phyloP scores from a whole-genome alignment of 2,113 vertebrate species.

The Rhynchopsitta pachyrhyncha region DNA sequence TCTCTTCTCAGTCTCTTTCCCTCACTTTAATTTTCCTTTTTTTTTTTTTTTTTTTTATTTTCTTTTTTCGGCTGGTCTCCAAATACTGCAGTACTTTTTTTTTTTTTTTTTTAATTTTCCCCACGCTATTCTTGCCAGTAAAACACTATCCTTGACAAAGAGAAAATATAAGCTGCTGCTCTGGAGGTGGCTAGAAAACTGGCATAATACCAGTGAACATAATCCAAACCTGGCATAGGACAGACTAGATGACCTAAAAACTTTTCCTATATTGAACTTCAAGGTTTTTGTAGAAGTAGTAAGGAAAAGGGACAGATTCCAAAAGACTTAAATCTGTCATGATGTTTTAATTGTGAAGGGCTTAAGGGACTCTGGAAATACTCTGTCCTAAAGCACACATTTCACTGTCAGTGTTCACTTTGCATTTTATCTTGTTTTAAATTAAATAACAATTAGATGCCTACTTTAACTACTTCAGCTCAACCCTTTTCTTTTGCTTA shows the following conservation, averaged over 20 bases:
- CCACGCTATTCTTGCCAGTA: not conserved
- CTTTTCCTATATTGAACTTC: not conserved
- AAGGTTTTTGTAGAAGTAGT: not conserved
- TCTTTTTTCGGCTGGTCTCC: not conserved
- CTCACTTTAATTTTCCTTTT: not conserved
- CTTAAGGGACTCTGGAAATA: not conserved
- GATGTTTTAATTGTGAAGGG: not conserved
- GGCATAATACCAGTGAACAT: constrained; percentile 1
- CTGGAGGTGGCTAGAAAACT: constrained; percentile 23
- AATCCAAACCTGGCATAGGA: constrained; percentile 5
- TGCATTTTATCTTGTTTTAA: not conserved
- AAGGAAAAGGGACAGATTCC: not conserved
- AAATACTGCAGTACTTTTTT: constrained; percentile 14
- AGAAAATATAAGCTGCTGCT: constrained; percentile 26
- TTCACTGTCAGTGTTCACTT: not conserved
- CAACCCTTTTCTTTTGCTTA: not conserved
- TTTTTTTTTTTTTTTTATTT: not conserved
- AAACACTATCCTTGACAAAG: constrained; percentile 17
- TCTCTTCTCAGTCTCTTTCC: not conserved
- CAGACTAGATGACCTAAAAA: not conserved
- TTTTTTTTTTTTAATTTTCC: not conserved
- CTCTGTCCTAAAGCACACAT: not conserved
- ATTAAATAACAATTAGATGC: not conserved
- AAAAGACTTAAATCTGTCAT: not conserved
- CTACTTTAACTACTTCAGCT: not conserved